phyloP scores from a whole-genome alignment of 2,797 vertebrate genomes.

The Gephyroberyx darwinii region DNA sequence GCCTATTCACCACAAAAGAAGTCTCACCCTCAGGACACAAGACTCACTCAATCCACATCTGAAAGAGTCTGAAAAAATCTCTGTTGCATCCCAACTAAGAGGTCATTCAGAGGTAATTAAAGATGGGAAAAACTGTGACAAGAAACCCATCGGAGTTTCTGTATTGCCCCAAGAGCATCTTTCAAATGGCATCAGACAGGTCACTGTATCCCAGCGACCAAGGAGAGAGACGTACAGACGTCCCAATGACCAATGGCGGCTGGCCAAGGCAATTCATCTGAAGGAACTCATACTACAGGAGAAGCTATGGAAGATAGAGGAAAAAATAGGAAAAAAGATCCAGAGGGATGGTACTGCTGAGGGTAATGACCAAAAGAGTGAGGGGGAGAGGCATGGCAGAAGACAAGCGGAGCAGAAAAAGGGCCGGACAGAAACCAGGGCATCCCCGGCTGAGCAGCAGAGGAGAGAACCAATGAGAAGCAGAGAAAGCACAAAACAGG shows the following conservation, averaged over 20 bases:
- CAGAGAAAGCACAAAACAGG: conserved; percentile 27
- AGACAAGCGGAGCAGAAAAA: conserved; percentile 31
- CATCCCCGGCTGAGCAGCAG: conserved; percentile 25
- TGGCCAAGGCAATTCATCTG: conserved; percentile 79
- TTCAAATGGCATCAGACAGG: conserved; percentile 23
- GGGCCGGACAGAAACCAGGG: conserved; percentile 29
- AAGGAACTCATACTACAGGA: conserved; percentile 81
- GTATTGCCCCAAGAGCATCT: conserved; percentile 2
- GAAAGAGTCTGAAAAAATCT: conserved; percentile 43
- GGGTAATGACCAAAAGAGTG: conserved; percentile 43
- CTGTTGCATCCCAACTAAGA: conserved; percentile 39
- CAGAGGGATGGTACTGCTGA: conserved; percentile 69
- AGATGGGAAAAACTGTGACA: conserved; percentile 19
- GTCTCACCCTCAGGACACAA: conserved; percentile 30
- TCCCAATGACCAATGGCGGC: conserved; percentile 49
- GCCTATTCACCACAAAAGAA: conserved; percentile 79
- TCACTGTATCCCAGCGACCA: conserved; percentile 17
- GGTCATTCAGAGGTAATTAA: conserved; percentile 30
- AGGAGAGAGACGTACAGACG: conserved; percentile 21
- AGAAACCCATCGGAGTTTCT: not conserved
- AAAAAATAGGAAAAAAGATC: conserved; percentile 77
- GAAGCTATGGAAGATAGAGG: conserved; percentile 81
- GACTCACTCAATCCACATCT: conserved; percentile 21
- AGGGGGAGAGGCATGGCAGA: conserved; percentile 33
- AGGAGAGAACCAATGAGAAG: conserved; percentile 34